Evolutionary conservation across 2,797 vertebrate species (phyloP).

Genomic region (Peromyscus attwateri): DNA sequence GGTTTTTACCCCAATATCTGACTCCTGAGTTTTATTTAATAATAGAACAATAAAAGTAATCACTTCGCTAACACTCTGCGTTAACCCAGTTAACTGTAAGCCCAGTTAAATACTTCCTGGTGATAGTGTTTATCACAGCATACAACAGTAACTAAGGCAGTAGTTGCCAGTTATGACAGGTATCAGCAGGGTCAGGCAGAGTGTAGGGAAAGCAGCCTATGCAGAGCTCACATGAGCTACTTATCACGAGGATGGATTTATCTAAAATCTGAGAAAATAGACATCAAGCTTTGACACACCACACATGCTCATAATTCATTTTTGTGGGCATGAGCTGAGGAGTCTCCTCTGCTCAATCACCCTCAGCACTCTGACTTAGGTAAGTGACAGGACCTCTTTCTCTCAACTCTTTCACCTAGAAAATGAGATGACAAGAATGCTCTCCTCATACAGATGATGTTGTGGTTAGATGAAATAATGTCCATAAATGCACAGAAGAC

Average conservation of each 20-base stretch:
- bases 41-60: background rate
- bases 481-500: background rate
- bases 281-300: background rate
- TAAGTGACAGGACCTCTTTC: background rate
- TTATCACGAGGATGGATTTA: background rate
- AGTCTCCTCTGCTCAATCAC: background rate
- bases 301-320: background rate
- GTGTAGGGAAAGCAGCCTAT: background rate
- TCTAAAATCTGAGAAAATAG: background rate
- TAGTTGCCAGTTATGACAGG: background rate
- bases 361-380: background rate
- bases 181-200: background rate
- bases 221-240: background rate
- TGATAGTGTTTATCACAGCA: background rate
- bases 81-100: background rate
- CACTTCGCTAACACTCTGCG: background rate
- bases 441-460: background rate
- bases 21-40: background rate
- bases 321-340: background rate
- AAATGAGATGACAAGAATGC: background rate
- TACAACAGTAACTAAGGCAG: background rate
- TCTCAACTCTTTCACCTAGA: background rate
- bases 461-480: background rate
- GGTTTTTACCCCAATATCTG: background rate
- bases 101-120: background rate